These are phyloP conservation scores for Crotalus tigris DNA, from an alignment of 2,113 vertebrate species.

Conservation along the genomic window DNA sequence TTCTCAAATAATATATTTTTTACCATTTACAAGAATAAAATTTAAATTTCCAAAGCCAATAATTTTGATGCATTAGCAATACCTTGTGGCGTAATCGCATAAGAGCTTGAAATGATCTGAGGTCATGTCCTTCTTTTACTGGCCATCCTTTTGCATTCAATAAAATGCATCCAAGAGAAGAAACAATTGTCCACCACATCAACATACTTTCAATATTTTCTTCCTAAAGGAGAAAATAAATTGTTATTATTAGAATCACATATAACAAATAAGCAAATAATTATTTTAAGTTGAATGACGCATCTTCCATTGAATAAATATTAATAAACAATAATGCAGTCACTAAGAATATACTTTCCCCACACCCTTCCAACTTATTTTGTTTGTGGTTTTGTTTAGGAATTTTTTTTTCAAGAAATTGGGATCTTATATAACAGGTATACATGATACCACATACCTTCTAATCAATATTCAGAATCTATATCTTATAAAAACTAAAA, in stretches of 20 bases:
- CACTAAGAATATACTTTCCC: not conserved
- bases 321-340: not conserved
- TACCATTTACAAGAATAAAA: not conserved
- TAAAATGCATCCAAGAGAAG: slow-evolving; percentile 68
- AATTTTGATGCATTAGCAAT: slow-evolving; percentile 31
- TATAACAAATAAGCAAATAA: not conserved
- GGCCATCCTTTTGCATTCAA: slow-evolving; percentile 68
- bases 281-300: not conserved
- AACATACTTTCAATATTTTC: slow-evolving; percentile 65
- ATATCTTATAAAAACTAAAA: not conserved
- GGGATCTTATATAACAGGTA: rapidly evolving
- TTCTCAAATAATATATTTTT: slow-evolving; percentile 3
- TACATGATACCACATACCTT: not conserved
- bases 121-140: slow-evolving; percentile 63
- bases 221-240: slow-evolving; percentile 52
- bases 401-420: too few relatives aligned
- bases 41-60: not conserved
- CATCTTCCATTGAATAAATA: not conserved
- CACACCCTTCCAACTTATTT: not conserved
- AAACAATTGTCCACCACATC: slow-evolving; percentile 64
- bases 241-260: slow-evolving; percentile 38
- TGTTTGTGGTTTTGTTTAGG: not conserved
- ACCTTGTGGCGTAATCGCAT: slow-evolving; percentile 76
- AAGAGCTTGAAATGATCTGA: slow-evolving; percentile 63
- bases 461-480: not conserved